Base-by-base conservation (phyloP, 2,113 vertebrate genomes). In the Periophthalmus modestus region DNA sequence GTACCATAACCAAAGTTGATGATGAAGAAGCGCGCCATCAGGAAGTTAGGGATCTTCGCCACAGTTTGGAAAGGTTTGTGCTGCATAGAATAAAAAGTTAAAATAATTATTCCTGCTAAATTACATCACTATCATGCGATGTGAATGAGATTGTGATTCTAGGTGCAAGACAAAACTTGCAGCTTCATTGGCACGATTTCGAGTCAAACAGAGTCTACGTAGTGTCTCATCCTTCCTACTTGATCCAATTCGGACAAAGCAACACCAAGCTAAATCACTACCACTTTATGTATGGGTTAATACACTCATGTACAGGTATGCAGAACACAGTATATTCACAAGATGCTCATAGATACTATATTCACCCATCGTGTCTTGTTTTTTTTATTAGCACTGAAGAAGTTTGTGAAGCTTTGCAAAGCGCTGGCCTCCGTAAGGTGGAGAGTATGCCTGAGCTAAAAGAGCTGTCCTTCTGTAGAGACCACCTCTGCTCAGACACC, bases 261-360 rank as follows among this genome's bases (percentile, higher is more conserved):
- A 97, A 36, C 87, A 92, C 67, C 89, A 89, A 75, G 92, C 94
- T 61, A 94, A 91, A 24, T 83, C 72, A 28, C 79, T 98, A 77
- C 96, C 96, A 0, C 33, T 95, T 4, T 97, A 92, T 46, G 93
- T 92, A 33, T 98, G 97, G 97, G 89, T 98, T 86, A 96, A 98
- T 80, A 94, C 94, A 46, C 75, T 90, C 46, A 95, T 93, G 97
- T 97, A 88, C 14, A n/a, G 24, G n/a, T 28, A 11, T 5, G n/a
- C 43, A 71, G 72, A 6, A n/a, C n/a, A n/a, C n/a, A n/a, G n/a
- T n/a, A n/a, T n/a, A n/a, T n/a, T n/a, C n/a, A n/a, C n/a, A n/a
- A n/a, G 14, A 1, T 18, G 14, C 50, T 52, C 50, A 24, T 15
- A 48, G 48, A 47, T 4, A 16, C 47, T 48, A 52, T 47, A 47